Percentiles rank a stretch among this genome's conserved stretches.
phyloP scores from a whole-genome alignment of 2,113 vertebrate genomes.

The Falcunculus frontatus region DNA sequence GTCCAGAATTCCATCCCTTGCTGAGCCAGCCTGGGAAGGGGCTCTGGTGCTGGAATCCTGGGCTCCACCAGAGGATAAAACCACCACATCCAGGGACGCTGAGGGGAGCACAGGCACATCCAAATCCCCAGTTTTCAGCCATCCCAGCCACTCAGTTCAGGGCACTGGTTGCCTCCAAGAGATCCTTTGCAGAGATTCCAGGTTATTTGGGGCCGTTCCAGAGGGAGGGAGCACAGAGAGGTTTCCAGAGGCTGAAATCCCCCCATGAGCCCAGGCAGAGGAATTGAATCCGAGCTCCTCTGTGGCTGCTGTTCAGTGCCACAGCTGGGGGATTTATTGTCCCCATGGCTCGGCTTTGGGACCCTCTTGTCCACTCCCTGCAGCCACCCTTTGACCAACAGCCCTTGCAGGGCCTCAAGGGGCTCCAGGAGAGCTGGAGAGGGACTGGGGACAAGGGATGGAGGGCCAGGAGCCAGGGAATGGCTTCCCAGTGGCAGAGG shows the following conservation, averaged over 20 bases:
- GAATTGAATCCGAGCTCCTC: not conserved
- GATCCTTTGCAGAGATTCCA: not conserved
- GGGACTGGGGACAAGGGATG: not conserved
- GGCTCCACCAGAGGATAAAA: not conserved
- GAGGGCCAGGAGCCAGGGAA: not conserved
- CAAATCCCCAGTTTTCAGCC: not conserved
- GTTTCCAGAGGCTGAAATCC: not conserved
- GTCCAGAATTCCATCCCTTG: not conserved
- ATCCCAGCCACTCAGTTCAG: not conserved
- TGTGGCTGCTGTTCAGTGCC: not conserved
- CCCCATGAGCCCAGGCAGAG: accelerated
- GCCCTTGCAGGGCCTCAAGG: not conserved
- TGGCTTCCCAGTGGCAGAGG: not conserved
- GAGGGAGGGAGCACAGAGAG: not conserved
- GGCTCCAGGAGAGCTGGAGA: not conserved
- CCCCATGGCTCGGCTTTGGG: not conserved
- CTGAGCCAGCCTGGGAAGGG: not conserved
- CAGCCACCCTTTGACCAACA: not conserved
- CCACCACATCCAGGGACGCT: not conserved
- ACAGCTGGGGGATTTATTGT: not conserved
- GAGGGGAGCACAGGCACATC: not conserved
- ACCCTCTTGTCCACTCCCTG: not conserved
- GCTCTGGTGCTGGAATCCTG: not conserved
- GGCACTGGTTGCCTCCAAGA: not conserved
- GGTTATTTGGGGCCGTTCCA: not conserved